Conservation (phyloP, 2,797 vertebrate genomes). For the Cheirogaleus major region DNA sequence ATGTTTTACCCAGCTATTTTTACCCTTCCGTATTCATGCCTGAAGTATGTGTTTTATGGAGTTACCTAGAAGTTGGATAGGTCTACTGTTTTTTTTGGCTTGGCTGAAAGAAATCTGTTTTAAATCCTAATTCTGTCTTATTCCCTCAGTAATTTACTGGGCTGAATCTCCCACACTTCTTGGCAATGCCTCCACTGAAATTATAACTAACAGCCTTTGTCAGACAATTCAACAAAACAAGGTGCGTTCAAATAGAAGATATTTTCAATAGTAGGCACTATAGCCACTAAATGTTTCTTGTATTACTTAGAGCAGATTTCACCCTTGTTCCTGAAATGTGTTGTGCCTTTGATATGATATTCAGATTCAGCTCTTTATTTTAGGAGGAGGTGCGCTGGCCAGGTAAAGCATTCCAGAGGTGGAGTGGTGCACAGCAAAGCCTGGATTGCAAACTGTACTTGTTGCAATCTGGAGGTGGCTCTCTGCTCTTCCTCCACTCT, state of each 20-base stretch:
- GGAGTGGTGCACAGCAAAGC: neutral
- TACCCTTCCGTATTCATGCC: neutral
- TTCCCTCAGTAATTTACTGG: neutral
- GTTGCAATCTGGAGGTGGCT: neutral
- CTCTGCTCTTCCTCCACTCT: neutral
- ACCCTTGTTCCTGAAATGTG: neutral
- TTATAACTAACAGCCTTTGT: conserved; percentile 34
- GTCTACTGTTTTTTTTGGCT: neutral
- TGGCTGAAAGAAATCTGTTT: conserved; percentile 7
- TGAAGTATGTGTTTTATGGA: neutral
- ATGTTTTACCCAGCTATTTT: neutral
- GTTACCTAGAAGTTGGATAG: neutral
- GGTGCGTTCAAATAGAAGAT: neutral
- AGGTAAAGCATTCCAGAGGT: neutral
- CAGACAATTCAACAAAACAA: neutral
- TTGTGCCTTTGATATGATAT: neutral
- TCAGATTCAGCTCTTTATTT: neutral
- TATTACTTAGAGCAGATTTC: neutral
- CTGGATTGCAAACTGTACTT: neutral
- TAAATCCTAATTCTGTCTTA: neutral
- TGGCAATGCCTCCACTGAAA: neutral
- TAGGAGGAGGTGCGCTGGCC: neutral
- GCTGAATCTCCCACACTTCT: conserved; percentile 1
- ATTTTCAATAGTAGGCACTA: neutral
- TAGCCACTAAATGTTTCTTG: neutral